These are phyloP conservation scores for Macrosoma leucophasiata DNA, from an alignment of 2,888 invertebrate species.

Conservation along the genomic window DNA sequence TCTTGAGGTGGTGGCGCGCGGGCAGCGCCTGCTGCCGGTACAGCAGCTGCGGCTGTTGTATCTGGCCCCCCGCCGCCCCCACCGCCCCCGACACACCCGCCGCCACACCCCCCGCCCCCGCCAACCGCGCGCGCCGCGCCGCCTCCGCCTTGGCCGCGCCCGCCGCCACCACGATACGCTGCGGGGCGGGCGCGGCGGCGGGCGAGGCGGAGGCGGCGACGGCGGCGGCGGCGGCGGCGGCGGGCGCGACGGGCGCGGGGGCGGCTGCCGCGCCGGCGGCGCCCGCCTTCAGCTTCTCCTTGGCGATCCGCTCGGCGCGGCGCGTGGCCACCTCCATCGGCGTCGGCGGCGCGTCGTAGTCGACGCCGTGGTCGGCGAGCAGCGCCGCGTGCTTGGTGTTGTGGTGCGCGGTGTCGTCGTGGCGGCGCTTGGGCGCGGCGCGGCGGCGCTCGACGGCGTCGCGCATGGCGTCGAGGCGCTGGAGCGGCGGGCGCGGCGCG, in stretches of 20 bases:
- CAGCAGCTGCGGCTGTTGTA: constrained; percentile 57
- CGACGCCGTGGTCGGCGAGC: constrained; percentile 88
- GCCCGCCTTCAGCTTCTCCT: constrained; percentile 82
- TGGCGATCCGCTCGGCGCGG: constrained; percentile 89
- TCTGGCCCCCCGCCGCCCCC: constrained; percentile 57
- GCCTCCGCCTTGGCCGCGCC: constrained; percentile 71
- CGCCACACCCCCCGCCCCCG: constrained; percentile 56
- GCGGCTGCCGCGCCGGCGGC: constrained; percentile 32
- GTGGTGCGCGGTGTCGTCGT: constrained; percentile 81
- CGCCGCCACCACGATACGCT: constrained; percentile 35
- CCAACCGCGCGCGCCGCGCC: constrained; percentile 55
- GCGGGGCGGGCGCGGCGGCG: constrained; percentile 33
- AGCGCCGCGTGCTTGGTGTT: constrained; percentile 92
- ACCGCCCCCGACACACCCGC: constrained; percentile 40
- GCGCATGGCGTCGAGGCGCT: constrained; percentile 84
- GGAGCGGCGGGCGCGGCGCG: constrained; percentile 56
- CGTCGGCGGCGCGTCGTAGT: constrained; percentile 88
- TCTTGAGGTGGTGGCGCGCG: constrained; percentile 66
- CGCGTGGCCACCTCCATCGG: constrained; percentile 88
- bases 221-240: constrained; percentile 61
- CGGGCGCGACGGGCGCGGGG: constrained; percentile 28
- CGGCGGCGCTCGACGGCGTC: constrained; percentile 83
- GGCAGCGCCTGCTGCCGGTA: constrained; percentile 77
- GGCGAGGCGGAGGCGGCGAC: constrained; percentile 40
- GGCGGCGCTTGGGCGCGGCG: constrained; percentile 84